A percentile compares a stretch with the other conserved stretches of the same genome.
These are phyloP conservation scores for Serrognathus titanus DNA, from an alignment of 2,888 invertebrate genomes.

Conservation along the genomic window DNA sequence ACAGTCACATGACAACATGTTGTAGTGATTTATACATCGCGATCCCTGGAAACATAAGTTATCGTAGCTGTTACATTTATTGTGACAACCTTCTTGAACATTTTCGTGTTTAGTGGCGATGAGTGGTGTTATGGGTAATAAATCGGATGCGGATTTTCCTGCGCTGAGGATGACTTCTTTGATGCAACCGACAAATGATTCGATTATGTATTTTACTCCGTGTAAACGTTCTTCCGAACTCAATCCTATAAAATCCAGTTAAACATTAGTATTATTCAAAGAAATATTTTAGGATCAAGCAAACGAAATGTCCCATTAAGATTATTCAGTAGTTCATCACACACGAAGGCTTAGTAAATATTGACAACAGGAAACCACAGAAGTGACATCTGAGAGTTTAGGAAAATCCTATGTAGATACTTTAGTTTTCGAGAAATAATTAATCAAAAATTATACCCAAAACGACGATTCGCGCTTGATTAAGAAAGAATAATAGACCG, in stretches of 20 bases:
- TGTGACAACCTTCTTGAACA: constrained; percentile 83
- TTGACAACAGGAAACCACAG: no score
- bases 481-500: no score
- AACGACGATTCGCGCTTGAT: no score
- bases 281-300: not conserved
- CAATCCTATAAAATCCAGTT: constrained; percentile 56
- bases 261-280: not conserved
- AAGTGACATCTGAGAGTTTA: no score
- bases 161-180: constrained; percentile 82
- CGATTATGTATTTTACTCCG: constrained; percentile 88
- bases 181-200: constrained; percentile 90
- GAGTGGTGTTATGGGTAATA: constrained; percentile 75
- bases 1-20: constrained; percentile 86
- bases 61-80: constrained; percentile 76
- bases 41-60: constrained; percentile 87
- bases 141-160: constrained; percentile 80
- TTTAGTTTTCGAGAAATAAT: no score
- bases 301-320: not conserved
- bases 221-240: constrained; percentile 85
- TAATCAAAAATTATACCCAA: no score
- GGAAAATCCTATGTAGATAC: no score
- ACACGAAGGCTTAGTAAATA: no score
- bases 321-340: no score
- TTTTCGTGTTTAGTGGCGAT: constrained; percentile 87
- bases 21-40: constrained; percentile 88